Conservation (phyloP, 2,888 invertebrate genomes). For the Alitta virens region DNA sequence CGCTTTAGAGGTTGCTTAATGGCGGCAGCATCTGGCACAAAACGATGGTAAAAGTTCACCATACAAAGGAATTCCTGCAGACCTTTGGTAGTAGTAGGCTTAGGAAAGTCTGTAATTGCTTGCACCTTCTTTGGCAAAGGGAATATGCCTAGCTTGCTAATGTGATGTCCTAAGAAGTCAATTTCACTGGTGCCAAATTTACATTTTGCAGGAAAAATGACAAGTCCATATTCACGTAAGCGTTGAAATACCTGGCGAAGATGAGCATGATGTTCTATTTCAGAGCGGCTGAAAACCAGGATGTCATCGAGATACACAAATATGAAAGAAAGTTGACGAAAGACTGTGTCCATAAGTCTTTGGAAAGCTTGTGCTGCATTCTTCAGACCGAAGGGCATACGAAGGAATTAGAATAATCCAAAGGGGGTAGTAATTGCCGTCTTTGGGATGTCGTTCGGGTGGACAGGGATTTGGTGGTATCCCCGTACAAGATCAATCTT, state of each 20-base stretch:
- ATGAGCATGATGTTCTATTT: constrained; percentile 5
- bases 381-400: constrained; percentile 20
- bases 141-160: constrained; percentile 9
- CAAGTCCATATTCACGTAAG: constrained; percentile 19
- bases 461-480: not conserved
- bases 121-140: constrained; percentile 1
- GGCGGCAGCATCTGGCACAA: too few species aligned
- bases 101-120: not conserved
- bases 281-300: not conserved
- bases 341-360: constrained; percentile 15
- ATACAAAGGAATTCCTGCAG: too few species aligned
- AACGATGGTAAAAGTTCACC: too few species aligned
- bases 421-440: not conserved
- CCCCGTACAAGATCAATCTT: too few species aligned
- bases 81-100: not conserved
- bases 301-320: constrained; percentile 1
- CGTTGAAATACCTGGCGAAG: constrained; percentile 19
- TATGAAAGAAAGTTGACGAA: constrained; percentile 3
- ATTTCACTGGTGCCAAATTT: constrained; percentile 20
- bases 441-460: constrained; percentile 5
- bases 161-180: constrained; percentile 27
- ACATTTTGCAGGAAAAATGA: constrained; percentile 23
- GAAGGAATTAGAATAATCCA: constrained; percentile 4
- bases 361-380: constrained; percentile 16
- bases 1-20: too few species aligned